Percentiles rank a stretch among this genome's conserved stretches.
Evolutionary conservation across 2,888 invertebrate genomes (phyloP).

Genomic region (Cantharis rufa): DNA sequence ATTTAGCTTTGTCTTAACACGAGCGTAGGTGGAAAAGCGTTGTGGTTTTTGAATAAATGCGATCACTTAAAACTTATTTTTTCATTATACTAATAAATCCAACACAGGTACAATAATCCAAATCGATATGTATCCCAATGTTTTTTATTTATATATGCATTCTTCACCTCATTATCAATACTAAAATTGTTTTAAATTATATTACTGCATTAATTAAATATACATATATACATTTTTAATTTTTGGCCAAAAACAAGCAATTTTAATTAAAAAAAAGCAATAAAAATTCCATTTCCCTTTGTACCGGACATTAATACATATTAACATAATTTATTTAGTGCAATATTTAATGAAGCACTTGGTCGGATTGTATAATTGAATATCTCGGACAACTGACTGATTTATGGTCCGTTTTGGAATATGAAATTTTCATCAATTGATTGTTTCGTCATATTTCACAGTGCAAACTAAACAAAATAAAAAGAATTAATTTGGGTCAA

Average conservation of each 20-base stretch:
- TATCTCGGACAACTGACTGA: not conserved
- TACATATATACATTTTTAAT: not conserved
- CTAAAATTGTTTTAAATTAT: not conserved
- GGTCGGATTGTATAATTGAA: not conserved
- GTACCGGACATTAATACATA: not conserved
- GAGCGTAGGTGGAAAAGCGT: no score
- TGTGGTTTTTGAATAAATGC: no score
- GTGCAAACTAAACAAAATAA: no score
- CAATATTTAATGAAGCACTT: not conserved
- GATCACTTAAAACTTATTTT: no score
- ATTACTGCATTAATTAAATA: not conserved
- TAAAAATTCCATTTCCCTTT: not conserved
- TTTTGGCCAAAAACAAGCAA: not conserved
- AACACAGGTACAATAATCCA: not conserved
- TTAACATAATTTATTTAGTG: not conserved
- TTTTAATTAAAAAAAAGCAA: not conserved
- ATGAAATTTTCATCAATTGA: no score
- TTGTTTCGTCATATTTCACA: no score
- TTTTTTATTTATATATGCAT: not conserved
- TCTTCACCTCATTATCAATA: not conserved
- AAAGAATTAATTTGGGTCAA: no score
- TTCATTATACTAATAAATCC: not conserved
- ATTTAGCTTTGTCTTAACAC: not conserved
- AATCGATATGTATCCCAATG: not conserved
- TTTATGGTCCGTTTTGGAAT: not conserved